Evolutionary conservation across 2,888 invertebrate genomes (phyloP), one percentile per base, ranked within the genome.

Genomic region (Alloscopus bannaensis): DNA sequence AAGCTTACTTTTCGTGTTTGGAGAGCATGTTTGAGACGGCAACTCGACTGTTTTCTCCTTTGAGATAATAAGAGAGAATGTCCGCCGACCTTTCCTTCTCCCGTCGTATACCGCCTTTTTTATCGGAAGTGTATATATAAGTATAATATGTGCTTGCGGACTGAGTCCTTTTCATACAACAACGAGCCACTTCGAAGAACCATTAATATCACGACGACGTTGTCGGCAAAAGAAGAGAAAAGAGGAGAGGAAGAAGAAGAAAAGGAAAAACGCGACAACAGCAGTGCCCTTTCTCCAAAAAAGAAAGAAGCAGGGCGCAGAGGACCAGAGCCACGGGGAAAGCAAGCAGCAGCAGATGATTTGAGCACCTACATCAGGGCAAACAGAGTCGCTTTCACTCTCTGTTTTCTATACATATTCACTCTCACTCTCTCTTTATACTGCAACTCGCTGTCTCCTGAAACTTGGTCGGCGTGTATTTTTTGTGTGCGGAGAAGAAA

Each of bases 311-410:
- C 31, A 22, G 22, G 60, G 60, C 36, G 62, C 45, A 45, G 36
- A 50, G 20, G 62, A 42, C 28, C 68, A 26, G 55, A 36, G 52
- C 62, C 24, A 71, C 52, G n/a, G 18, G 40, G 29, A 62, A 71
- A 64, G 31, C 71, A 31, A 36, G 62, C 50, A 69, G 52, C 47
- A 71, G 71, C 65, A 71, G 70, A 78, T 78, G 78, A 78, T 71
- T 78, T 78, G 71, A 78, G 65, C n/a, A 71, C 59, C 47, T 65
- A 50, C 26, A 24, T 36, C 36, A 42, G 28, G 29, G 45, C 65
- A 76, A 68, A 72, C 72, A 72, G 66, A 60, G 75, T 68, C 60
- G 59, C 65, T 66, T 73, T 16, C 64, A 36, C 52, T 24, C 29
- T 13, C n/a, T n/a, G n/a, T n/a, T n/a, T n/a, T n/a, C n/a, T n/a